Conservation (phyloP, 2,113 vertebrate genomes). For the Prietella phreatophila region DNA sequence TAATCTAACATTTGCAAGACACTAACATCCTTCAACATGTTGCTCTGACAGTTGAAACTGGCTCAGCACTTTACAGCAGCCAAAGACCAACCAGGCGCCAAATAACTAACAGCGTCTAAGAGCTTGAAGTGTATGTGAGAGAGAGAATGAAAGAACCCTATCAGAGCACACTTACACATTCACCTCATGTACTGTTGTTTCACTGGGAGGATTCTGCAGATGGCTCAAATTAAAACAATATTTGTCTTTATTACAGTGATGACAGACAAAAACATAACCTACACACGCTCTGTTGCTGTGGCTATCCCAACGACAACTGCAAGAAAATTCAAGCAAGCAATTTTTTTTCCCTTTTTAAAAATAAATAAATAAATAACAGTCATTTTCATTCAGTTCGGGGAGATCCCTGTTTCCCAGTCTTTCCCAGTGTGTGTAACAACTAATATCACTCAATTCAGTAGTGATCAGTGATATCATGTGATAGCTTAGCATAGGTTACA, state of each 20-base stretch:
- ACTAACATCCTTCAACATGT: slow-evolving; percentile 10
- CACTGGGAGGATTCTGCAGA: slow-evolving; percentile 26
- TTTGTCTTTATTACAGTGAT: slow-evolving; percentile 31
- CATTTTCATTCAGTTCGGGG: background rate
- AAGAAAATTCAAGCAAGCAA: background rate
- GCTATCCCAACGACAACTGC: background rate
- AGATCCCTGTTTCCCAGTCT: background rate
- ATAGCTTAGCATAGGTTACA: background rate
- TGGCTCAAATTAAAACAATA: slow-evolving; percentile 38
- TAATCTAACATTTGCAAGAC: slow-evolving; percentile 20
- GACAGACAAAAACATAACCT: background rate
- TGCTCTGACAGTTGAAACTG: slow-evolving; percentile 19
- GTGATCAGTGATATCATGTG: background rate
- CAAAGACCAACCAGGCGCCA: slow-evolving; percentile 9
- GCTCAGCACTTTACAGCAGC: slow-evolving; percentile 17
- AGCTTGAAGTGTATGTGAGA: background rate
- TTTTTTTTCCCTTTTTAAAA: background rate
- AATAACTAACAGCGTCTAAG: background rate
- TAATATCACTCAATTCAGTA: background rate
- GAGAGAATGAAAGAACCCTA: slow-evolving; percentile 13
- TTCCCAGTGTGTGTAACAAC: background rate
- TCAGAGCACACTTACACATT: slow-evolving; percentile 12
- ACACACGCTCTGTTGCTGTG: background rate
- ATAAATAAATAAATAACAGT: background rate
- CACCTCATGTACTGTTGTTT: slow-evolving; percentile 20